Evolutionary conservation across 2,888 invertebrate genomes (phyloP).

Genomic region (Agapetus fuscipes): DNA sequence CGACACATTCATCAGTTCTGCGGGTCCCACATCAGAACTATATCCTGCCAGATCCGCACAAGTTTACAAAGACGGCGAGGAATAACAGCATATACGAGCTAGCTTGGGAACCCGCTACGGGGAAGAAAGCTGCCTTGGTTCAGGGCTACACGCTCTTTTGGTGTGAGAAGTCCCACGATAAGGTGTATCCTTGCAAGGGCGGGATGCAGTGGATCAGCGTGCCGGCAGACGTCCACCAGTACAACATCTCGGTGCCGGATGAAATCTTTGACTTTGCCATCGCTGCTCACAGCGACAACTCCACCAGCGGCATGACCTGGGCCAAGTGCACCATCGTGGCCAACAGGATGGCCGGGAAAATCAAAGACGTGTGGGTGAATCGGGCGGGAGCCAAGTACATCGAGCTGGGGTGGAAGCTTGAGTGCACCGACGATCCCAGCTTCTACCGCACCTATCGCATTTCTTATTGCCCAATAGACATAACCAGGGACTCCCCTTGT

Average conservation of each 20-base stretch:
- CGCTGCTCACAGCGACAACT: conserved; percentile 57
- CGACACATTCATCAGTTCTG: conserved; percentile 45
- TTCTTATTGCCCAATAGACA: conserved; percentile 59
- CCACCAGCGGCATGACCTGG: conserved; percentile 81
- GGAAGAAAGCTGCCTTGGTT: conserved; percentile 31
- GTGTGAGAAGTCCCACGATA: conserved; percentile 52
- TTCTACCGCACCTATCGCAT: conserved; percentile 65
- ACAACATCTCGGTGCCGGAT: conserved; percentile 51
- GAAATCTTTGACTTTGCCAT: conserved; percentile 71
- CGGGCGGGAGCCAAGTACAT: conserved; percentile 42
- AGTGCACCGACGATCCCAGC: conserved; percentile 63
- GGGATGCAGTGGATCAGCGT: conserved; percentile 38
- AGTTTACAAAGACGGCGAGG: conserved; percentile 64
- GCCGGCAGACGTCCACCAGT: conserved; percentile 33
- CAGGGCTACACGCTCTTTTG: conserved; percentile 75
- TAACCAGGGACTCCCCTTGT: conserved; percentile 46
- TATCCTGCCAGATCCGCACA: conserved; percentile 39
- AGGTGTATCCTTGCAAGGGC: conserved; percentile 50
- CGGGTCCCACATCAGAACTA: conserved; percentile 49
- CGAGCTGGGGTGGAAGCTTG: conserved; percentile 66
- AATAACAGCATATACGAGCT: conserved; percentile 62
- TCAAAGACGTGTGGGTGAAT: conserved; percentile 46
- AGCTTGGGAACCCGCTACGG: conserved; percentile 59
- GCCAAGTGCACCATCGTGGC: conserved; percentile 49
- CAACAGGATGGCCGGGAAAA: conserved; percentile 41